A percentile compares a stretch with the other conserved stretches of the same genome.
Conservation (phyloP, 1,140 invertebrate species). For the Brachionus calyciflorus region DNA sequence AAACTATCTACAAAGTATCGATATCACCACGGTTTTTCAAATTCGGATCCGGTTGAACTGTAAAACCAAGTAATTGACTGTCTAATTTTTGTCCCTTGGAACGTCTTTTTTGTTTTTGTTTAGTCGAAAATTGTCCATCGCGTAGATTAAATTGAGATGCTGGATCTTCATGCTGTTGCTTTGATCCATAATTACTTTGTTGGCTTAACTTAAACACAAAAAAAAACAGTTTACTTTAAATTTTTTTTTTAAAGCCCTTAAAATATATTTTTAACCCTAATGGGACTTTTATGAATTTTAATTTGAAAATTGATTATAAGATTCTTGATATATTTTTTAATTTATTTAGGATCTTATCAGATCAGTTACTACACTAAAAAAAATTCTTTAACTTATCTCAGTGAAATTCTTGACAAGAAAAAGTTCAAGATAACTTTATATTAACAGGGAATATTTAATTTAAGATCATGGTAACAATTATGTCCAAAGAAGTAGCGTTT, state of each 20-base stretch:
- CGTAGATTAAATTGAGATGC: not conserved
- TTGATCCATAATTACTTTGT: not conserved
- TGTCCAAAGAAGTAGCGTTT: no score
- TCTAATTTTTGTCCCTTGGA: slow-evolving; percentile 46
- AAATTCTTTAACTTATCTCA: no score
- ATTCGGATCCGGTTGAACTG: slow-evolving; percentile 44
- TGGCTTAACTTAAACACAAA: not conserved
- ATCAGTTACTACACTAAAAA: no score
- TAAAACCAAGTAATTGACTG: slow-evolving; percentile 37
- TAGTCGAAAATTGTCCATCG: slow-evolving; percentile 34
- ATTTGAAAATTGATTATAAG: no score
- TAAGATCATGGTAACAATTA: no score
- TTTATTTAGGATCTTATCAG: no score
- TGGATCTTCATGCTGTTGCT: slow-evolving; percentile 34
- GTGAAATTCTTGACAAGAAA: no score
- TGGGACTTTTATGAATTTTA: no score
- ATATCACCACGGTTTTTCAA: slow-evolving; percentile 46
- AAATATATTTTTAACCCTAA: not conserved
- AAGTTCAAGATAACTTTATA: no score
- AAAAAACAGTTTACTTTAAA: not conserved
- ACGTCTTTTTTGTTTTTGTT: slow-evolving; percentile 45
- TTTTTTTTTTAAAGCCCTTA: not conserved
- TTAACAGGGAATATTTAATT: no score
- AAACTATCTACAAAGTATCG: slow-evolving; percentile 41
- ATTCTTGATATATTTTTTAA: no score